Evolutionary conservation across 2,113 vertebrate genomes (phyloP), one percentile per base, ranked within the genome.

Genomic region (Etheostoma spectabile): DNA sequence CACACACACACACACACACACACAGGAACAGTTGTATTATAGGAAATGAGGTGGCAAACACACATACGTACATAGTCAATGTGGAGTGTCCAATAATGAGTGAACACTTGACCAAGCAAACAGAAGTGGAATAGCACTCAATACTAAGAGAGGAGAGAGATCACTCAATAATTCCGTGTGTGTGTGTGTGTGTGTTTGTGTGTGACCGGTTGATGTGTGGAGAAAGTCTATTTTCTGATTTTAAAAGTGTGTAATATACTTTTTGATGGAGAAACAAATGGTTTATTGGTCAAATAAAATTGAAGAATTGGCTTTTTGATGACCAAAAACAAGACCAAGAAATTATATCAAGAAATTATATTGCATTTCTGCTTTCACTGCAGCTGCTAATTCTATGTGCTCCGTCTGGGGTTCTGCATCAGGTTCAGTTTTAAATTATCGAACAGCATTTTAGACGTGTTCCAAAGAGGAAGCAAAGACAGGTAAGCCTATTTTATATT

Each of bases 81-180:
- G 38, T 71, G 60, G 27, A 83, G 85, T n/a, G 10, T 61, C 70
- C 74, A 51, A 62, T 64, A 85, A 80, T 22, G 45, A 87, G 10
- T 5, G 33, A 79, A 66, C 77, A 72, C 69, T 85, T 86, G 70
- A 86, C 45, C 52, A 76, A 30, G 56, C 53, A 55, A 76, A 82
- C 1, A 88, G 42, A 76, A 66, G 15, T 61, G 61, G 30, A 77
- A 14, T 55, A 49, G 53, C 69, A 74, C 3, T 86, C 72, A 42
- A 61, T 71, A n/a, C 66, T 46, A n/a, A 77, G 24, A 59, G 57
- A 30, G 16, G n/a, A 64, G 27, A 56, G 11, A 59, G 56, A 63
- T 35, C 35, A 27, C 27, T 68, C 60, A 51, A 1, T 62, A 7
- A 42, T 42, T 45, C 52, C 59, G 27, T 68, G 35, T 56, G 12